Percentiles rank a stretch among this genome's conserved stretches.
These are phyloP conservation scores for Ctenopoma kingsleyae DNA, from an alignment of 2,797 vertebrate species.

Conservation along the genomic window DNA sequence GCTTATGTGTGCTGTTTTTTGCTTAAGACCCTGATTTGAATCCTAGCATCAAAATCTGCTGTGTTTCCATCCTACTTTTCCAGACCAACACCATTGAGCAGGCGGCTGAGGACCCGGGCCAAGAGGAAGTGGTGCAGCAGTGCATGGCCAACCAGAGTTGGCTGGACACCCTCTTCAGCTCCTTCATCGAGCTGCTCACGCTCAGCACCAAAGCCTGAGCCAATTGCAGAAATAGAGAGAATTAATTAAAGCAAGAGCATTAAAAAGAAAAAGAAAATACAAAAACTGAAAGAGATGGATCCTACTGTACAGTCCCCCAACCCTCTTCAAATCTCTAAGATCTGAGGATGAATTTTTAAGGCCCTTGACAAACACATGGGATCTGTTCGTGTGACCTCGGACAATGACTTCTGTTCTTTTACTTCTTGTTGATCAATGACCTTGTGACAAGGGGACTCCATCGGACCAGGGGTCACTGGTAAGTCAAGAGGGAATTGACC, in stretches of 20 bases:
- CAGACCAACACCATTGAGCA: slow-evolving; percentile 94
- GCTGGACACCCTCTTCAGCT: slow-evolving; percentile 93
- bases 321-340: slow-evolving; percentile 71
- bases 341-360: slow-evolving; percentile 68
- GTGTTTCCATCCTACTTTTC: slow-evolving; percentile 16
- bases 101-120: slow-evolving; percentile 92
- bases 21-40: not conserved
- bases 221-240: slow-evolving; percentile 15
- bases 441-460: slow-evolving; percentile 60
- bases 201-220: slow-evolving; percentile 87
- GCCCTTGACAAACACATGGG: slow-evolving; percentile 65
- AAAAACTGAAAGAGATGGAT: slow-evolving; percentile 53
- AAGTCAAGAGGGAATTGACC: slow-evolving; percentile 56
- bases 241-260: slow-evolving; percentile 46
- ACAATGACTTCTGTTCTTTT: slow-evolving; percentile 74
- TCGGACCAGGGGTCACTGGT: slow-evolving; percentile 48
- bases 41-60: slow-evolving; percentile 23
- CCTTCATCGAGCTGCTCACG: slow-evolving; percentile 94
- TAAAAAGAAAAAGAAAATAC: slow-evolving; percentile 42
- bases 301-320: slow-evolving; percentile 75
- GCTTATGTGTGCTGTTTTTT: not conserved
- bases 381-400: slow-evolving; percentile 69
- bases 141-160: slow-evolving; percentile 96
- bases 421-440: slow-evolving; percentile 78
- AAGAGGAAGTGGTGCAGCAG: slow-evolving; percentile 96